Conservation (phyloP, 2,113 vertebrate species). For the Oceanites oceanicus region DNA sequence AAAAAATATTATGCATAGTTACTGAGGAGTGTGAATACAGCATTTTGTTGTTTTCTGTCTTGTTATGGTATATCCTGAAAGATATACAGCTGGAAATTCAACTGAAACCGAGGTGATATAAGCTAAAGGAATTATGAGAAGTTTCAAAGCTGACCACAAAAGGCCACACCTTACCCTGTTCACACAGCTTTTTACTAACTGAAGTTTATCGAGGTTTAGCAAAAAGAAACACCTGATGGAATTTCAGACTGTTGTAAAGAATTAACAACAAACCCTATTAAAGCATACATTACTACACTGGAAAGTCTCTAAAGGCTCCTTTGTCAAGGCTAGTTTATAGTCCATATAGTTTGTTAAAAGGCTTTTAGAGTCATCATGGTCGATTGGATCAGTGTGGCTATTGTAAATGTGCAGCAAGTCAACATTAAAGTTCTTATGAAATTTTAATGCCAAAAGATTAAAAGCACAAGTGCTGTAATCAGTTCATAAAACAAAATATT, state of each 20-base stretch:
- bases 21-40: background rate
- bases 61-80: background rate
- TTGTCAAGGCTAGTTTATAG: slow-evolving; percentile 27
- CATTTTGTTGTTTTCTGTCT: background rate
- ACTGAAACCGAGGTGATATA: background rate
- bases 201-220: background rate
- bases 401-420: background rate
- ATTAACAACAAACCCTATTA: background rate
- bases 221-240: background rate
- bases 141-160: background rate
- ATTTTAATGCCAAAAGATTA: slow-evolving; percentile 61
- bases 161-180: background rate
- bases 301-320: slow-evolving; percentile 25
- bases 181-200: background rate
- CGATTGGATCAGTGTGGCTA: background rate
- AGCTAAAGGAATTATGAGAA: background rate
- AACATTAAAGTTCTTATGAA: slow-evolving; percentile 18
- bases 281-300: background rate
- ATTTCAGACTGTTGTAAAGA: background rate
- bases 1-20: background rate
- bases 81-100: background rate
- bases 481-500: slow-evolving; percentile 6
- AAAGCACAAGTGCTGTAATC: background rate
- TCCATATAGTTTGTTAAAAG: slow-evolving; percentile 30
- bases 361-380: slow-evolving; percentile 32